These are phyloP conservation scores for Allygus modestus DNA, from an alignment of 2,888 invertebrate species.

Conservation along the genomic window DNA sequence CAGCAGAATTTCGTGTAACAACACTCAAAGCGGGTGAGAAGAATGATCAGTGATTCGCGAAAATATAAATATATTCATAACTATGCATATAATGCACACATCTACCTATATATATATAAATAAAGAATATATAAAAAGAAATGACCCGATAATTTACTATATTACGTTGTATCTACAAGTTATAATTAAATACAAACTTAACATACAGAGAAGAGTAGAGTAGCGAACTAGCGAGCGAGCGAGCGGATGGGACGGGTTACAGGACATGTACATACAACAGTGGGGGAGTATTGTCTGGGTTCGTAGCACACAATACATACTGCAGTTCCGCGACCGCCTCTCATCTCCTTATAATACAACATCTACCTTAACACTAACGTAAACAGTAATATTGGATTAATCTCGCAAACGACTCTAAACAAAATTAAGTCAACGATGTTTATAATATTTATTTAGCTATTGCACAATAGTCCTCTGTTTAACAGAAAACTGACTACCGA, in stretches of 20 bases:
- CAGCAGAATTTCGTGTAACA: conserved; percentile 15
- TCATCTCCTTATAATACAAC: neutral
- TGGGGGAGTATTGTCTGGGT: conserved; percentile 48
- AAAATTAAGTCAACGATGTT: conserved; percentile 61
- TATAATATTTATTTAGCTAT: conserved; percentile 59
- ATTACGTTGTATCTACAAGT: conserved; percentile 31
- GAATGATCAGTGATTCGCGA: conserved; percentile 19
- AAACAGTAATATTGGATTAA: conserved; percentile 26
- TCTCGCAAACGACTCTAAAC: conserved; percentile 48
- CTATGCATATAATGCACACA: conserved; percentile 32
- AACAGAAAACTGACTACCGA: conserved; percentile 55
- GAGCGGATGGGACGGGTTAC: neutral
- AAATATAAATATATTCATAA: conserved; percentile 53
- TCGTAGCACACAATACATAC: conserved; percentile 14
- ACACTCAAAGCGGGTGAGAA: conserved; percentile 43
- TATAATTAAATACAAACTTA: conserved; percentile 43
- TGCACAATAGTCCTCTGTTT: conserved; percentile 61
- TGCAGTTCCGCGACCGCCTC: neutral
- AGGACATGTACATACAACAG: conserved; percentile 38
- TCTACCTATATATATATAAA: conserved; percentile 49
- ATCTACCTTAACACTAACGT: conserved; percentile 38
- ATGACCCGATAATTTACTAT: conserved; percentile 40
- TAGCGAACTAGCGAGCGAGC: conserved; percentile 1
- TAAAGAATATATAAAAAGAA: conserved; percentile 50
- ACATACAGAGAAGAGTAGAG: conserved; percentile 17